A percentile compares a stretch with the other conserved stretches of the same genome.
Conservation (phyloP, 2,888 invertebrate genomes). For the Ashinkailepas kermadecensis region DNA sequence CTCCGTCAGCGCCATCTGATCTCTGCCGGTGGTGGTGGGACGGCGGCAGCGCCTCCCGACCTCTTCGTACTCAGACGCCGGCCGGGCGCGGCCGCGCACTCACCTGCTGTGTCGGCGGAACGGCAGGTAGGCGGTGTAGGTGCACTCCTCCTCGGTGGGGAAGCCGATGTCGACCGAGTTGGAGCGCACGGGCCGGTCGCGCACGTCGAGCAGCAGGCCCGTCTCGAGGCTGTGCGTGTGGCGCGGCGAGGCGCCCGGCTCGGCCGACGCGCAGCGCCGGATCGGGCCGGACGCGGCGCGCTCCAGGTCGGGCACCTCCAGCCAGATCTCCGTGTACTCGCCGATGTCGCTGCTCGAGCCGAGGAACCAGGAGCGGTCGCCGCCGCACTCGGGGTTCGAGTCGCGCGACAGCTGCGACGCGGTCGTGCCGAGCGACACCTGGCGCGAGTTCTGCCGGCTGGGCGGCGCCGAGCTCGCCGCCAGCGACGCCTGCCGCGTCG, state of each 20-base stretch:
- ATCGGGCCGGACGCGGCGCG: constrained; percentile 44
- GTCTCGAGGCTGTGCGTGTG: constrained; percentile 13
- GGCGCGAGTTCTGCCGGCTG: constrained; percentile 54
- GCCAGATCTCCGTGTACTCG: constrained; percentile 55
- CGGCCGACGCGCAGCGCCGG: constrained; percentile 23
- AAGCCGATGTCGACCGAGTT: constrained; percentile 80
- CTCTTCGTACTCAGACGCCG: no score
- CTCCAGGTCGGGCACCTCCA: constrained; percentile 48
- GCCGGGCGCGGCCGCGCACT: not conserved
- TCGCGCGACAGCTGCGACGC: constrained; percentile 32
- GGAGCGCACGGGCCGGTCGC: constrained; percentile 52
- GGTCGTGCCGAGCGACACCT: constrained; percentile 30
- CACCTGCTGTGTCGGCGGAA: not conserved
- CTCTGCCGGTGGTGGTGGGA: no score
- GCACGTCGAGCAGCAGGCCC: constrained; percentile 39
- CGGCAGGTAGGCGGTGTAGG: constrained; percentile 64
- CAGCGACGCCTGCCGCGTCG: constrained; percentile 41
- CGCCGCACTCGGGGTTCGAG: constrained; percentile 31
- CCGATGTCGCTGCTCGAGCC: constrained; percentile 37
- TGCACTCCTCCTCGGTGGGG: constrained; percentile 74
- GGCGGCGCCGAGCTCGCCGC: constrained; percentile 59
- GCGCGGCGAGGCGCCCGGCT: constrained; percentile 43
- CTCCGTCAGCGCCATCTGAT: no score
- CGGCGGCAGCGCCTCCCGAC: no score
- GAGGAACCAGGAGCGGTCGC: constrained; percentile 31